These are phyloP conservation scores for Malacoraja senta DNA, from an alignment of 2,797 vertebrate genomes.

Conservation along the genomic window DNA sequence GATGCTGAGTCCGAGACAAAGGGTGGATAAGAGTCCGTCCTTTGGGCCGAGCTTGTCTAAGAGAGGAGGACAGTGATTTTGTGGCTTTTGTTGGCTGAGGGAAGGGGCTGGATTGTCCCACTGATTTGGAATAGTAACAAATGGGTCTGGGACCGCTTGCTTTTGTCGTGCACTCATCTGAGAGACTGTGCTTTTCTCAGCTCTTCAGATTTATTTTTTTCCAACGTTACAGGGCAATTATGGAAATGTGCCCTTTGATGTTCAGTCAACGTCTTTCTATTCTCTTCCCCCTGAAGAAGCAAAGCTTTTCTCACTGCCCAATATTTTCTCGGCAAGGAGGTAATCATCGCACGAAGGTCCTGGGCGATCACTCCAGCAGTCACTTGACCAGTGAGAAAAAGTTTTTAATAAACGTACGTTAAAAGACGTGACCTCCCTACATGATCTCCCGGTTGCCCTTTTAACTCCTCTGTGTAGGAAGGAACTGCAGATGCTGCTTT, in stretches of 20 bases:
- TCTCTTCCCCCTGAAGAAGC: constrained; percentile 69
- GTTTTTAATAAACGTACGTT: constrained; percentile 48
- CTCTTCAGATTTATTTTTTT: constrained; percentile 76
- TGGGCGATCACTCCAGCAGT: constrained; percentile 44
- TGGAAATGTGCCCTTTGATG: constrained; percentile 96
- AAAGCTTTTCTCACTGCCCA: constrained; percentile 54
- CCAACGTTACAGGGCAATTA: constrained; percentile 96
- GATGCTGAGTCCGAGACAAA: constrained; percentile 60
- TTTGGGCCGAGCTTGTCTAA: constrained; percentile 59
- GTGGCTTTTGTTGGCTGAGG: constrained; percentile 79
- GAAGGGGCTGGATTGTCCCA: constrained; percentile 75
- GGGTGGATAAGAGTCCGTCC: constrained; percentile 70
- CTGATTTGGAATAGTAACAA: constrained; percentile 78
- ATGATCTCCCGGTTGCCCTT: too few species aligned
- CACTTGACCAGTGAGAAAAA: constrained; percentile 43
- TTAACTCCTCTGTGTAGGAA: too few species aligned
- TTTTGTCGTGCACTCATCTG: constrained; percentile 87
- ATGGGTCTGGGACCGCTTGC: constrained; percentile 68
- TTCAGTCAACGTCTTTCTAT: constrained; percentile 71
- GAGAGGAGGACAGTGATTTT: constrained; percentile 72
- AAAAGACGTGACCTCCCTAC: not conserved
- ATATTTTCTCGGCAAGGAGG: constrained; percentile 40
- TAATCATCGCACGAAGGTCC: constrained; percentile 45
- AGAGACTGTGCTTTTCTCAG: constrained; percentile 80
- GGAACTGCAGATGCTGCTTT: too few species aligned